Base-by-base conservation (phyloP, 2,113 vertebrate genomes). In the Raja brachyura region DNA sequence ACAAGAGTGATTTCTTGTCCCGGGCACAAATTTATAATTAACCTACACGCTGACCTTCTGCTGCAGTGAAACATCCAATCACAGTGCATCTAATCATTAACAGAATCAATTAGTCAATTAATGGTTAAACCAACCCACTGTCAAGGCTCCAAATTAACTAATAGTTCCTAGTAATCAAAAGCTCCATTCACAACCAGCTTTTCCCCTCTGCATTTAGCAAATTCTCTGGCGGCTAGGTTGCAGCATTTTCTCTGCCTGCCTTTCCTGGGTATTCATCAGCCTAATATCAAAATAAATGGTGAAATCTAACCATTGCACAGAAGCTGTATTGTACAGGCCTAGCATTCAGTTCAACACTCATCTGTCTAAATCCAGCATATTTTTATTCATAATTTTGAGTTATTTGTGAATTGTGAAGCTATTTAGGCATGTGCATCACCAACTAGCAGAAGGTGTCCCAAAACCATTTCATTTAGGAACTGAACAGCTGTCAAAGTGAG, bases 321-420 rank as follows among this genome's bases (percentile, higher is more conserved):
- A 63, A 88, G 56, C 59, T 14, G 11, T 86, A 8, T 56, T 70
- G 20, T 48, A 33, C 39, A 73, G 22, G 20, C 20, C 33, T 8
- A 73, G 25, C 18, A 74, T 92, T 39, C 20, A 39, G 63, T 70
- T 68, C 86, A 70, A 31, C 59, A 90, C 1, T 92, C 22, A 73
- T 70, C 66, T 73, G 39, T 92, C 20, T 68, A 92, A 74, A 54
- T 54, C 20, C 54, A 48, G 22, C 25, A 22, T 73, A 10, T 20
- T 66, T 92, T 92, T 92, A 92, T 92, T 92, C 90, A 92, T 92
- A 74, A 11, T 92, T 92, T 73, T 73, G 90, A 68, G 90, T 74
- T 68, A 74, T 70, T 92, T 92, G 68, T 92, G 90, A 73, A 70
- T 73, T 92, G 90, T 48, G 39, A 92, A 73, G 39, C 31, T 33